phyloP scores from a whole-genome alignment of 2,888 invertebrate genomes.

The Galerucella nymphaeae region DNA sequence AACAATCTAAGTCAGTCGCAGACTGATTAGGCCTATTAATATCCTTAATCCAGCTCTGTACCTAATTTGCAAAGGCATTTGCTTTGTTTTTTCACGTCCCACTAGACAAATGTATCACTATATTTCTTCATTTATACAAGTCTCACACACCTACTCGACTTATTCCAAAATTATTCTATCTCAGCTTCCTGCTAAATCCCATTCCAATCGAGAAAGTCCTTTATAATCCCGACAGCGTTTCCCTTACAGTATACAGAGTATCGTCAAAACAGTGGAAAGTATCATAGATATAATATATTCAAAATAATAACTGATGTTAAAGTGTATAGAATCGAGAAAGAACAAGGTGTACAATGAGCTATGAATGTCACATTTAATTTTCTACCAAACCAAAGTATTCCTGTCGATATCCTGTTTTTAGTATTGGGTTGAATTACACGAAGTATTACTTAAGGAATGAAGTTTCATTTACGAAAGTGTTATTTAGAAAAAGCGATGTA shows the following conservation, averaged over 20 bases:
- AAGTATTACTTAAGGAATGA: no score
- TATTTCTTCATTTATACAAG: conserved; percentile 16
- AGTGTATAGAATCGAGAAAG: no score
- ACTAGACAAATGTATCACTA: conserved; percentile 17
- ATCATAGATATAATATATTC: no score
- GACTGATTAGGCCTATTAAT: background rate
- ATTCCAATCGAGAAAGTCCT: conserved; percentile 18
- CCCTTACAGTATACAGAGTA: background rate
- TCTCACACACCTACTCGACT: conserved; percentile 12
- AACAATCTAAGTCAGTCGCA: background rate
- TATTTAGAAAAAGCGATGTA: no score
- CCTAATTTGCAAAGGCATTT: background rate
- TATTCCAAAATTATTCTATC: conserved; percentile 5
- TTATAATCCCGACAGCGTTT: background rate
- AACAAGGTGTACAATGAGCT: no score
- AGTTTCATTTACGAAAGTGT: no score
- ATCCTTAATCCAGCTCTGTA: background rate
- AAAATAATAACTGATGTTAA: no score
- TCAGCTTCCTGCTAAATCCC: conserved; percentile 1
- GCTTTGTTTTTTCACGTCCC: conserved; percentile 11
- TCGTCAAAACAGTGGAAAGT: no score
- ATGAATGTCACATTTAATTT: no score
- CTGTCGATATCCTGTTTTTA: no score
- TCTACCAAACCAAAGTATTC: no score
- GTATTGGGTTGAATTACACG: no score